A percentile compares a stretch with the other conserved stretches of the same genome.
Evolutionary conservation across 2,113 vertebrate genomes (phyloP).

Genomic region (Pionites leucogaster): DNA sequence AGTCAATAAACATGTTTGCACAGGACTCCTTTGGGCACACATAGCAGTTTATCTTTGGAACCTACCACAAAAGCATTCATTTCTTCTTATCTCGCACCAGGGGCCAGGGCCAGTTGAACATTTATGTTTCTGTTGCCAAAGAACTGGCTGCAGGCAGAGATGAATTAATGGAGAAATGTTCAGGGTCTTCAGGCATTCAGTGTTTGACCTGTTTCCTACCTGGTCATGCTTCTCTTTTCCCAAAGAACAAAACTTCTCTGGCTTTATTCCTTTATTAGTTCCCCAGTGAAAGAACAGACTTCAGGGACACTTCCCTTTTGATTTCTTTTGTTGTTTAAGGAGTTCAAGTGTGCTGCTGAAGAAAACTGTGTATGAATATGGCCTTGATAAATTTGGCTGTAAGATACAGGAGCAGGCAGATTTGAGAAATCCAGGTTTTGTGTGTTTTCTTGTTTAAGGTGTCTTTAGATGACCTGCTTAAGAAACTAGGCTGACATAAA

Average conservation of each 20-base stretch:
- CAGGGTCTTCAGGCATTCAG: not conserved
- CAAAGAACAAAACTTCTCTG: not conserved
- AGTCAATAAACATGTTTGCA: slow-evolving; percentile 55
- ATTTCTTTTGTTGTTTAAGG: not conserved
- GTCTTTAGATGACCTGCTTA: not conserved
- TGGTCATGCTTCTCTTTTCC: not conserved
- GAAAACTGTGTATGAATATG: not conserved
- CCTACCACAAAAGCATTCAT: not conserved
- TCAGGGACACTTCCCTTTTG: not conserved
- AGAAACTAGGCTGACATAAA: not conserved
- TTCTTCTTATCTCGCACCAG: slow-evolving; percentile 40
- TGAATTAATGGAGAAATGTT: not conserved
- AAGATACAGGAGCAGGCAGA: not conserved
- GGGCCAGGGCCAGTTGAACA: slow-evolving; percentile 1
- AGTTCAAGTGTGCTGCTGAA: not conserved
- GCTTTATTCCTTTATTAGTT: not conserved
- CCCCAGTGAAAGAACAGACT: not conserved
- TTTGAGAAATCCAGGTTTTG: not conserved
- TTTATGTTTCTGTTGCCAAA: not conserved
- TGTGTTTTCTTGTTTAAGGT: not conserved
- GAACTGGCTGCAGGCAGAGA: not conserved
- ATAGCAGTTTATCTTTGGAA: slow-evolving; percentile 39
- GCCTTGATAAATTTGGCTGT: not conserved
- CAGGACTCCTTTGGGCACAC: slow-evolving; percentile 37
- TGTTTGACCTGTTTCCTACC: not conserved